Conservation (phyloP, 1,140 invertebrate species). For the Rhyzopertha dominica region DNA sequence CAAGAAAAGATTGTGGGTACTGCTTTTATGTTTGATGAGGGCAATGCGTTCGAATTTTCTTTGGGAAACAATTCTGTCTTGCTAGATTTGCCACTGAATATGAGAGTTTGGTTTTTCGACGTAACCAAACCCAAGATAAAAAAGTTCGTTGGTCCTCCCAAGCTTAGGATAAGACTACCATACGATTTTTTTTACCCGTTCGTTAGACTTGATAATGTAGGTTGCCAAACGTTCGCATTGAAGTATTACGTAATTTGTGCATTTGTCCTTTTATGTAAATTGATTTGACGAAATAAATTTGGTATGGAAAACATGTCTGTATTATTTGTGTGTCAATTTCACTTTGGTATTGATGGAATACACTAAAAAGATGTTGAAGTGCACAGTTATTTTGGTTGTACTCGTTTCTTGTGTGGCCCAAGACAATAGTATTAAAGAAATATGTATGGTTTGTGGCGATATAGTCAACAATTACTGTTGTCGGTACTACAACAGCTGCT, state of each 20-base stretch:
- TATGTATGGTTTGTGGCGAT: constrained; percentile 19
- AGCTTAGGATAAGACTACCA: constrained; percentile 37
- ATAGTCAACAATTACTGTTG: constrained; percentile 19
- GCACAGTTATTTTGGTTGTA: background rate
- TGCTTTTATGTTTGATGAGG: constrained; percentile 14
- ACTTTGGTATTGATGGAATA: too few relatives aligned
- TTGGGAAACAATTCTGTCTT: constrained; percentile 2
- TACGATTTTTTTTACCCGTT: constrained; percentile 46
- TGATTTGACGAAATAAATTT: too few relatives aligned
- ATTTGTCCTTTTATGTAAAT: too few relatives aligned
- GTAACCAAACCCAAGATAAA: constrained; percentile 29
- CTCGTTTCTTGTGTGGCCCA: constrained; percentile 1
- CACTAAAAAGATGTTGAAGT: background rate
- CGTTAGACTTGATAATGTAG: constrained; percentile 35
- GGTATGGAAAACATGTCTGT: too few relatives aligned
- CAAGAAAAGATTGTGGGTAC: constrained; percentile 38
- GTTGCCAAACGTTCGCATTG: too few relatives aligned
- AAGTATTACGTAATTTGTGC: too few relatives aligned
- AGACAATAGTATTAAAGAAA: constrained; percentile 13
- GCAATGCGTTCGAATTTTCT: background rate
- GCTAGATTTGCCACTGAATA: constrained; percentile 19
- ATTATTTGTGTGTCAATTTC: too few relatives aligned
- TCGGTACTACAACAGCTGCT: constrained; percentile 18
- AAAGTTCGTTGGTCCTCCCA: constrained; percentile 34
- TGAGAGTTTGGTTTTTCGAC: constrained; percentile 36